Percentiles rank a stretch among this genome's conserved stretches.
Conservation (phyloP, 2,888 invertebrate species). For the Caenorhabditis japonica region DNA sequence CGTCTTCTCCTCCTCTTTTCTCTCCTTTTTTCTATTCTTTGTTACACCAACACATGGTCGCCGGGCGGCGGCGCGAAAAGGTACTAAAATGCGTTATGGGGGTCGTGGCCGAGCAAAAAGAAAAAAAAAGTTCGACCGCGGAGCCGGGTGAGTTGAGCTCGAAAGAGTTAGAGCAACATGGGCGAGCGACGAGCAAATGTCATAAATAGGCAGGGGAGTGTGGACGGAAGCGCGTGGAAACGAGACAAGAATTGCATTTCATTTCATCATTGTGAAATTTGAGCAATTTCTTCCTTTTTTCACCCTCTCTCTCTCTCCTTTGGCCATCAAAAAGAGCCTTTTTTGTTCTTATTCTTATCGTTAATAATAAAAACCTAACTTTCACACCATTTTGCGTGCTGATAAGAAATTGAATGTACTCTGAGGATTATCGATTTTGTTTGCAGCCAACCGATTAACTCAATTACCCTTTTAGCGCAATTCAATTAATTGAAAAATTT, state of each 20-base stretch:
- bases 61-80: constrained; percentile 3
- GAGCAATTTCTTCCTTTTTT: constrained; percentile 2
- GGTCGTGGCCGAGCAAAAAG: neutral
- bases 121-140: constrained; percentile 10
- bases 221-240: neutral
- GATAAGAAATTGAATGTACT: too few relatives aligned
- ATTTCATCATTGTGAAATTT: constrained; percentile 1
- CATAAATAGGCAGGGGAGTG: constrained; percentile 35
- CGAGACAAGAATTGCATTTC: constrained; percentile 17
- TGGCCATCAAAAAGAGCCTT: too few relatives aligned
- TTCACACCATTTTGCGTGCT: too few relatives aligned
- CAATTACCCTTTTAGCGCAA: too few relatives aligned
- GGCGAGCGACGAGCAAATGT: constrained; percentile 19
- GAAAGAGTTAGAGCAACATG: too few relatives aligned
- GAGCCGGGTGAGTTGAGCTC: constrained; percentile 14
- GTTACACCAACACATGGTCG: too few relatives aligned
- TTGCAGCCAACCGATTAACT: too few relatives aligned
- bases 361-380: too few relatives aligned
- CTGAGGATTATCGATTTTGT: too few relatives aligned
- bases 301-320: too few relatives aligned
- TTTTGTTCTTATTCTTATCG: too few relatives aligned
- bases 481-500: neutral
- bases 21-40: constrained; percentile 1
- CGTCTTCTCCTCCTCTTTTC: neutral
- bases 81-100: neutral